These are phyloP conservation scores for Lepidocolaptes lacrymiger DNA, from an alignment of 2,797 vertebrate genomes.

Conservation along the genomic window DNA sequence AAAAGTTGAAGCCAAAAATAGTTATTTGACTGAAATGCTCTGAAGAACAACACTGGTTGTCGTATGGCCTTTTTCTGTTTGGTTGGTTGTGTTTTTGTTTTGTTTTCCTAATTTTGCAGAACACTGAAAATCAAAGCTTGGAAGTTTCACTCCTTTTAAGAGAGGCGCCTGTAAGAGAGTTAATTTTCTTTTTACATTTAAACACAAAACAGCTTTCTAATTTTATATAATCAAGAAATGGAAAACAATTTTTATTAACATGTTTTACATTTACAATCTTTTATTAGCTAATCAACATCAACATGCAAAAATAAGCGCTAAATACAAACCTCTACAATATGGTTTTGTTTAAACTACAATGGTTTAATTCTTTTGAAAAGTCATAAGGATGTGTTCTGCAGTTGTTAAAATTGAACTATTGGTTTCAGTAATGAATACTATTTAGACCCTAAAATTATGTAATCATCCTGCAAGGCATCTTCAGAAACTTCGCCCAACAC, in stretches of 20 bases:
- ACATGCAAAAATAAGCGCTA: conserved; percentile 92
- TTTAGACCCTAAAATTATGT: conserved; percentile 70
- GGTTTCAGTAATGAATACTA: conserved; percentile 71
- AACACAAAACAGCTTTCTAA: conserved; percentile 26
- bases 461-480: conserved; percentile 78
- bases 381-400: conserved; percentile 65
- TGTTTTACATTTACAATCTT: conserved; percentile 87
- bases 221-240: conserved; percentile 70
- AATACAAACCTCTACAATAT: conserved; percentile 86
- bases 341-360: conserved; percentile 74
- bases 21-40: neutral
- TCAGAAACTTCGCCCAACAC: conserved; percentile 74
- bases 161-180: neutral
- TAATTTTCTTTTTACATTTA: neutral
- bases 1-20: neutral
- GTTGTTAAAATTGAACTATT: conserved; percentile 72
- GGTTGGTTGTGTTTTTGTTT: neutral
- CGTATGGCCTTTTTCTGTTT: neutral
- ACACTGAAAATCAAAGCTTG: neutral
- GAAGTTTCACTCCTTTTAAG: neutral
- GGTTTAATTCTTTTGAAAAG: conserved; percentile 65
- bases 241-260: conserved; percentile 80
- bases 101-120: neutral
- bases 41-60: neutral
- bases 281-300: conserved; percentile 92